Base-by-base conservation (phyloP, 1,140 invertebrate species). In the Drosophila kikkawai region DNA sequence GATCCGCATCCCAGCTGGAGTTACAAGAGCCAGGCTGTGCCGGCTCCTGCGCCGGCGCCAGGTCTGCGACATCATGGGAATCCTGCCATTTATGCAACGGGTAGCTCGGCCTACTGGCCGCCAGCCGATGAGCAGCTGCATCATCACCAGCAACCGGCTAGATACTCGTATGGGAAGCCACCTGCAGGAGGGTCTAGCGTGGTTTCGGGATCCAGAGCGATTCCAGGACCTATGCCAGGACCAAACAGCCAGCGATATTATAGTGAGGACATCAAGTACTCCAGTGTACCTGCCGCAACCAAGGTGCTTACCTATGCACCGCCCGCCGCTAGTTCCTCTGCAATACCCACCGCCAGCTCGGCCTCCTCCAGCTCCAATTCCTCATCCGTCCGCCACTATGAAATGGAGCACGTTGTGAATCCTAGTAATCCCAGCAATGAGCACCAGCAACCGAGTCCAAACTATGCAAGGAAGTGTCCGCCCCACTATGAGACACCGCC, bases 381-480 rank as follows among this genome's bases (percentile, higher is more conserved):
- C 22, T 37, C 63, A 51, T 68, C 67, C 67, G 67, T 70, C 67
- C 67, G 67, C 41, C 67, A 53, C 26, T 84, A 78, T n/a, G 78
- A 88, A 4, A 67, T 71, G 22, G 84, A 88, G 26, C 81, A 91
- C 26, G 84, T 88, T 50, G 82, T 92, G 2, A 92, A 92, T 79
- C 91, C 91, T 22, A 91, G 76, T 26, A 91, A 92, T 45, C 76
- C 76, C 4, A 67, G 77, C n/a, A 86, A 77, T 29, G 91, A 91
- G 26, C 84, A 78, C 51, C 83, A 91, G 56, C 91, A 92, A 13
- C 80, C 82, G 0, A 91, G 91, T 70, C 91, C 91, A 1, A 91
- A 91, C 15, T 92, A 92, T 69, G 91, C 79, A 2, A 51, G 91
- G 3, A 91, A 92, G 48, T 92, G 86, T 77, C 91, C 91, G 3